Percentiles rank a stretch among this genome's conserved stretches.
These are phyloP conservation scores for Ernsta delagoae DNA, from an alignment of 2,888 invertebrate species.

Conservation along the genomic window DNA sequence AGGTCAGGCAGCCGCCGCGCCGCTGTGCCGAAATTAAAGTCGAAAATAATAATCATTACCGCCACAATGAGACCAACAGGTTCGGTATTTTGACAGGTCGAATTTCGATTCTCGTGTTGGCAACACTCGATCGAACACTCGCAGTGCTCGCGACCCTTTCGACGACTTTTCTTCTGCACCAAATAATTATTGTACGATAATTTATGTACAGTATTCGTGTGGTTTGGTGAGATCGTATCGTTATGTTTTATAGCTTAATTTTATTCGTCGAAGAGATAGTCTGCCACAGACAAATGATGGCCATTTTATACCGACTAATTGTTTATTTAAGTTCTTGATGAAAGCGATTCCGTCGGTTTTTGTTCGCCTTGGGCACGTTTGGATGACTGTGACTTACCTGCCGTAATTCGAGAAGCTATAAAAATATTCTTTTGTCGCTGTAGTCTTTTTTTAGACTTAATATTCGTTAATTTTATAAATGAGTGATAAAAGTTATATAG, in stretches of 20 bases:
- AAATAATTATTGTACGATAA: conserved; percentile 61
- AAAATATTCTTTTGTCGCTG: not conserved
- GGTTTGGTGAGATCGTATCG: conserved; percentile 60
- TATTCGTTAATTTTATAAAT: too few species aligned
- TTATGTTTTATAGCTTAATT: conserved; percentile 70
- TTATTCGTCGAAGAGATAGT: conserved; percentile 52
- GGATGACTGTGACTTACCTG: conserved; percentile 38
- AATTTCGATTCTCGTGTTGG: conserved; percentile 43
- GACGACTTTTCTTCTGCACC: conserved; percentile 54
- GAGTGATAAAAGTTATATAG: too few species aligned
- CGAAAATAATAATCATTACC: conserved; percentile 74
- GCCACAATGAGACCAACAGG: conserved; percentile 60
- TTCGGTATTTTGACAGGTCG: conserved; percentile 69
- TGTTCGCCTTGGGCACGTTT: conserved; percentile 47
- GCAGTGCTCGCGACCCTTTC: conserved; percentile 48
- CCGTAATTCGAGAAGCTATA: conserved; percentile 25
- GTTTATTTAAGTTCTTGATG: conserved; percentile 50
- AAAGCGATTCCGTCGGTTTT: conserved; percentile 51
- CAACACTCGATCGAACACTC: conserved; percentile 14
- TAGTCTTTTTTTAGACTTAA: too few species aligned
- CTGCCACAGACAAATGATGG: conserved; percentile 40
- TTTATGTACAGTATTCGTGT: conserved; percentile 54
- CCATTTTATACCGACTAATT: conserved; percentile 51
- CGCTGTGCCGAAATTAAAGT: conserved; percentile 70
- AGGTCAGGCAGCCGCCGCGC: conserved; percentile 67